Base-by-base conservation (phyloP, 2,888 invertebrate genomes). In the Himalopsyche kuldschensis region DNA sequence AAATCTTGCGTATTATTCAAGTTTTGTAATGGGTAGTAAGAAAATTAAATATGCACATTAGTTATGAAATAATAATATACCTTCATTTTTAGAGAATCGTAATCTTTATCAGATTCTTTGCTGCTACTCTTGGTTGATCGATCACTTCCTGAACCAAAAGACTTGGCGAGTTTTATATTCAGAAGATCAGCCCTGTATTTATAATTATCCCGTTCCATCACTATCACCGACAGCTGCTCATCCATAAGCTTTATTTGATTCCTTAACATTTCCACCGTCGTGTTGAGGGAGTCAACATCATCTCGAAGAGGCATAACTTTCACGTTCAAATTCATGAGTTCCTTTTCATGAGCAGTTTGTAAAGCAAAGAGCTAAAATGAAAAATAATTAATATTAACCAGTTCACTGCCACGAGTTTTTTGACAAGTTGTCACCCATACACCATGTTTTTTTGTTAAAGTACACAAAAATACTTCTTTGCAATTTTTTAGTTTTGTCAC, bases 321-420 rank as follows among this genome's bases (percentile, higher is more conserved):
- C 88, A 93, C 90, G 87, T 94, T 93, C 90, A 94, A 94, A 84
- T 94, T 93, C 88, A 93, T 91, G 78, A 96, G 89, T 88, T 95
- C 96, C 85, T 94, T 93, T 88, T 95, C 95, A 88, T 95, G 95
- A 3, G 95, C 94, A 87, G 94, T 90, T 90, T 95, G 95, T 5
- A 95, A 92, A 10, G 95, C 95, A 89, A 95, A 96, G 55, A 96
- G 90, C 94, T 96, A 91, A 78, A 92, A 90, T 82, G 31, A 77
- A 84, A 82, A 76, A 35, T n/a, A 80, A 75, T 48, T 0, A 3
- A 15, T 41, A 31, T 31, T 17, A 17, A 69, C 11, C 24, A 11
- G 3, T 82, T 75, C 82, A 31, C 84, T n/a, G n/a, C n/a, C n/a
- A n/a, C n/a, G n/a, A n/a, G n/a, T n/a, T n/a, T n/a, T n/a, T n/a